These are phyloP conservation scores for Octomys mimax DNA, from an alignment of 2,797 vertebrate species.

Conservation along the genomic window DNA sequence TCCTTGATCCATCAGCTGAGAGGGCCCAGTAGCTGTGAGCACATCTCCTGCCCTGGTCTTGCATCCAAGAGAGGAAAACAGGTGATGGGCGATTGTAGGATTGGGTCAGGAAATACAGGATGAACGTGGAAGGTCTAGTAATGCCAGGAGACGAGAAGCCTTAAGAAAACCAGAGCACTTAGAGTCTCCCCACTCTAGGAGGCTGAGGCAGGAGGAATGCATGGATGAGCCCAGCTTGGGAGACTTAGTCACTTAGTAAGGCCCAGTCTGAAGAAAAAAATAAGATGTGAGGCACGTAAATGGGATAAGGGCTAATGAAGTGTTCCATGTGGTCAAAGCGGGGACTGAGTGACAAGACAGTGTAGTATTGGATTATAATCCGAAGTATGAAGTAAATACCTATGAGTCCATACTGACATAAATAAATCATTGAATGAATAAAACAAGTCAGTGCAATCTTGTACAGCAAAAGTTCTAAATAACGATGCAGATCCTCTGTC, in stretches of 20 bases:
- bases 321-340: fast-evolving
- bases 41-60: neutral
- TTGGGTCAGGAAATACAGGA: neutral
- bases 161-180: neutral
- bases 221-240: neutral
- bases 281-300: fast-evolving
- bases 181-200: neutral
- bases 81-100: fast-evolving
- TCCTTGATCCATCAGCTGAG: fast-evolving
- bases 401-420: fast-evolving
- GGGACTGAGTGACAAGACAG: neutral
- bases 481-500: neutral
- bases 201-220: neutral
- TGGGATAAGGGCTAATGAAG: neutral
- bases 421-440: neutral
- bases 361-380: fast-evolving
- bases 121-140: neutral
- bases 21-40: fast-evolving
- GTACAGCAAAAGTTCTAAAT: neutral
- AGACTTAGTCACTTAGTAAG: neutral
- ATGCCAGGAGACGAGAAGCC: neutral
- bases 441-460: no score
- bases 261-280: neutral
- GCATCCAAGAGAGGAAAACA: neutral
- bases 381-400: neutral